Conservation (phyloP, 1,140 invertebrate genomes). For the Drosophila obscura region DNA sequence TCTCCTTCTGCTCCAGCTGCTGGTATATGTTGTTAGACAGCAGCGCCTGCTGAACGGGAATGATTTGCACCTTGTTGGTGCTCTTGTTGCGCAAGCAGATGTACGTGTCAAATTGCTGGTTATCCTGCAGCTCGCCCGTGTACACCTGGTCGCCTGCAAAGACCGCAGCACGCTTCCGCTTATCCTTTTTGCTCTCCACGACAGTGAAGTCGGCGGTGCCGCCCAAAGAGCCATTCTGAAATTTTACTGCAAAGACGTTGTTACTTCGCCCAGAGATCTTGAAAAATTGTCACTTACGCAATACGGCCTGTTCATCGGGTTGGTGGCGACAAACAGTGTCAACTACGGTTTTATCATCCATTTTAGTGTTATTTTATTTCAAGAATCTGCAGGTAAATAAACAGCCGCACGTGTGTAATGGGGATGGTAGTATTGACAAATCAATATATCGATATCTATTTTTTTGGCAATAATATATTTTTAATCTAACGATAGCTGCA, state of each 20-base stretch:
- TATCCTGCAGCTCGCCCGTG: constrained; percentile 51
- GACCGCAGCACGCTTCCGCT: constrained; percentile 48
- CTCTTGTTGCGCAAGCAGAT: constrained; percentile 65
- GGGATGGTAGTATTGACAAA: background rate
- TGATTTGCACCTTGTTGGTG: constrained; percentile 65
- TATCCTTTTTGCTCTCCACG: constrained; percentile 20
- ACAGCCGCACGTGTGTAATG: constrained; percentile 26
- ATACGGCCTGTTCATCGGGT: constrained; percentile 33
- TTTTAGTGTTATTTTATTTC: constrained; percentile 13
- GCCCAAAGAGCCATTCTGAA: constrained; percentile 71
- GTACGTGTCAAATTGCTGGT: constrained; percentile 60
- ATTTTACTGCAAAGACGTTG: constrained; percentile 52
- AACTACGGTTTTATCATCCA: constrained; percentile 66
- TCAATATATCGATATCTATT: too few species aligned
- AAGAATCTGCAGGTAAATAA: constrained; percentile 10
- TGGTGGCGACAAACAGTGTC: constrained; percentile 43
- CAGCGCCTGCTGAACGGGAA: constrained; percentile 65
- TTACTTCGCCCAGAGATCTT: background rate
- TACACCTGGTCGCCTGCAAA: constrained; percentile 52
- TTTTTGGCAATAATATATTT: too few species aligned
- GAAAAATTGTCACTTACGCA: constrained; percentile 43
- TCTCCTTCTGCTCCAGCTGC: constrained; percentile 36
- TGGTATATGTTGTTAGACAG: constrained; percentile 68
- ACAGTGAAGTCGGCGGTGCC: constrained; percentile 41
- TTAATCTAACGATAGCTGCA: too few species aligned